Percentiles rank a stretch among this genome's conserved stretches.
phyloP scores from a whole-genome alignment of 2,888 invertebrate species.

The Koerneria pararmatus region DNA sequence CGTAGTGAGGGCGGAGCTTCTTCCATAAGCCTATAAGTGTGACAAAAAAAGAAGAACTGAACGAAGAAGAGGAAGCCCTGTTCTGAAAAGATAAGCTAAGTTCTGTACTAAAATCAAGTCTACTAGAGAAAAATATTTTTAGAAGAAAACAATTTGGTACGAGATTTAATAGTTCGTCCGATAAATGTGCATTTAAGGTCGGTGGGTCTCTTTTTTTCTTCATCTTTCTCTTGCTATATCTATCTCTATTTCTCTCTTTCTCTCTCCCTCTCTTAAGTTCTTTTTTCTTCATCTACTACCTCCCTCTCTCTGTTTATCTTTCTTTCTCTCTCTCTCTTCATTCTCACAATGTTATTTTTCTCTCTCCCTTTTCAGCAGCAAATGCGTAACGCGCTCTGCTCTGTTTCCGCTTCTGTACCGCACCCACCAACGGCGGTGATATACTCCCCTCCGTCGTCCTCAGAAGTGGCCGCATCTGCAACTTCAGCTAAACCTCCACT shows the following conservation, averaged over 20 bases:
- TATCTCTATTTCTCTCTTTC: conserved; percentile 2
- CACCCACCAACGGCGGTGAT: not conserved
- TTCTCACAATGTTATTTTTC: not conserved
- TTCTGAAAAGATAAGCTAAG: too few relatives aligned
- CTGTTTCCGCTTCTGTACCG: not conserved
- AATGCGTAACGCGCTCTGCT: not conserved
- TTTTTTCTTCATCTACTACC: not conserved
- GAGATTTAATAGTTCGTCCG: conserved; percentile 6
- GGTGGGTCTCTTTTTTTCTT: not conserved
- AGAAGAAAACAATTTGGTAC: too few relatives aligned
- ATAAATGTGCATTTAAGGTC: not conserved
- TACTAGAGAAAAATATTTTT: too few relatives aligned
- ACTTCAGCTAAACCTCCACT: not conserved
- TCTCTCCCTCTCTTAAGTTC: too few relatives aligned
- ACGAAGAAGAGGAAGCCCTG: too few relatives aligned
- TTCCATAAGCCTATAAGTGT: too few relatives aligned
- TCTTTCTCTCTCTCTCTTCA: not conserved
- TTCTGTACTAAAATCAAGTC: too few relatives aligned
- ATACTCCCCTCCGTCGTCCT: not conserved
- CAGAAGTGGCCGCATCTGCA: not conserved
- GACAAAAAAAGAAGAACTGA: too few relatives aligned
- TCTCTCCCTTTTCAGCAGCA: not conserved
- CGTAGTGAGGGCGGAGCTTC: too few relatives aligned
- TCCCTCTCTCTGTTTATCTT: not conserved
- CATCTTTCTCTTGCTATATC: not conserved